Base-by-base conservation (phyloP, 2,888 invertebrate genomes). In the Microctonus brassicae region DNA sequence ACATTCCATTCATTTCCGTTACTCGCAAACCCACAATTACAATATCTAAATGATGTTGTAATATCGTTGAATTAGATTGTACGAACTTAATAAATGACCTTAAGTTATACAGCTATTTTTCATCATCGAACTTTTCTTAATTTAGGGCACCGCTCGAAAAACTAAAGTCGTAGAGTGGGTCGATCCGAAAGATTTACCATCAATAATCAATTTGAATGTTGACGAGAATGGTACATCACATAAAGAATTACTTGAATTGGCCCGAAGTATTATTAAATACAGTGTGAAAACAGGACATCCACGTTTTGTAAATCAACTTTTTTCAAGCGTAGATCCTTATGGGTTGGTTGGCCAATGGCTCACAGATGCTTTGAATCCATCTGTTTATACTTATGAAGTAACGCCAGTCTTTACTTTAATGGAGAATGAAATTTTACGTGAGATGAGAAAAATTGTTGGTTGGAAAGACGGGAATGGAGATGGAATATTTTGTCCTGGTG, bases 241-340 rank as follows among this genome's bases (percentile, higher is more conserved):
- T 77, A 92, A 93, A 13, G 90, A 91, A 70, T 89, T 97, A 1
- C 82, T 94, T 62, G 88, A 90, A 36, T 87, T 94, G 10, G 89
- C 95, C 73, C 90, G 91, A 74, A 91, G 93, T 80, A 92, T 94
- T 58, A 93, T 96, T 80, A 91, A 93, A 36, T 95, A 94, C 89
- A 96, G 96, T 55, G 96, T 97, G 0, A 97, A 96, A 88, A 96
- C 96, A 0, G 95, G 94, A 0, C 95, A 96, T 86, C 96, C 96
- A 0, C 94, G 94, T 84, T 97, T 97, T 86, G 93, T 95, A 33
- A 97, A 97, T 87, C 96, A 97, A 85, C 88, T 97, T 13, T 97
- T 94, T 86, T 95, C 95, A 0, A 92, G 94, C 2, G 89, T 96
- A 33, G 96, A 96, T 87, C 95, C 95, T 0, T 96, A 95, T 79